Conservation (phyloP, 92 coral and sea anemone genomes). For the Palythoa grandis region DNA sequence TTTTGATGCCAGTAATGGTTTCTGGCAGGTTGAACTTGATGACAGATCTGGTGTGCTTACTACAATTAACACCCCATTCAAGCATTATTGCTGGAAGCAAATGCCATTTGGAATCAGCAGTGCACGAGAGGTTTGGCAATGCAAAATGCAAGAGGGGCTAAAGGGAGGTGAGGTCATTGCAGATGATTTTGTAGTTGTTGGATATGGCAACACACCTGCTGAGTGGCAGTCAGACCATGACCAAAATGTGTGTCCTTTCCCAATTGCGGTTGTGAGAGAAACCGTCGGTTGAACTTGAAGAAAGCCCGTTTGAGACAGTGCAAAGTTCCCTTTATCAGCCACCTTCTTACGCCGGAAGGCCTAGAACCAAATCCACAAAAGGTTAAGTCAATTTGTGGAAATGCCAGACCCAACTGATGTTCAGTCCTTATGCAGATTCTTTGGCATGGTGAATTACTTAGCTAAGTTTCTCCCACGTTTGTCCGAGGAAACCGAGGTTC, state of each 20-base stretch:
- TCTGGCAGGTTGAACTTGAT: conserved; percentile 41
- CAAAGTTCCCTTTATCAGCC: conserved; percentile 57
- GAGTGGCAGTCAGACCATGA: conserved; percentile 4
- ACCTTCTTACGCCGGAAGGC: conserved; percentile 60
- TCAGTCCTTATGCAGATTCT: conserved; percentile 51
- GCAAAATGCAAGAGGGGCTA: conserved; percentile 31
- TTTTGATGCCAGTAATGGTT: conserved; percentile 45
- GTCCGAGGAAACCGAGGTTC: conserved; percentile 64
- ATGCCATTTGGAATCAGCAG: conserved; percentile 44
- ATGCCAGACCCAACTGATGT: conserved; percentile 63
- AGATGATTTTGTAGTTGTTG: conserved; percentile 53
- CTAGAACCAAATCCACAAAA: conserved; percentile 56
- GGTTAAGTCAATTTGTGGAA: conserved; percentile 50
- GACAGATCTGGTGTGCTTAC: conserved; percentile 38
- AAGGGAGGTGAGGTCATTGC: conserved; percentile 49
- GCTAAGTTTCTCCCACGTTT: conserved; percentile 64
- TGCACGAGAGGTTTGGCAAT: conserved; percentile 47
- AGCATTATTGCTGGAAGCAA: conserved; percentile 22
- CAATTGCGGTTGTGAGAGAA: conserved; percentile 41
- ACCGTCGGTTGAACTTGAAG: conserved; percentile 52
- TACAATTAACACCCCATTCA: conserved; percentile 49
- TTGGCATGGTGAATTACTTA: conserved; percentile 68
- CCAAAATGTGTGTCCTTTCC: conserved; percentile 1
- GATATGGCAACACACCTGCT: conserved; percentile 39
- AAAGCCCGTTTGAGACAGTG: conserved; percentile 53